Evolutionary conservation across 1,140 invertebrate species (phyloP).

Genomic region (Aplysia californica): DNA sequence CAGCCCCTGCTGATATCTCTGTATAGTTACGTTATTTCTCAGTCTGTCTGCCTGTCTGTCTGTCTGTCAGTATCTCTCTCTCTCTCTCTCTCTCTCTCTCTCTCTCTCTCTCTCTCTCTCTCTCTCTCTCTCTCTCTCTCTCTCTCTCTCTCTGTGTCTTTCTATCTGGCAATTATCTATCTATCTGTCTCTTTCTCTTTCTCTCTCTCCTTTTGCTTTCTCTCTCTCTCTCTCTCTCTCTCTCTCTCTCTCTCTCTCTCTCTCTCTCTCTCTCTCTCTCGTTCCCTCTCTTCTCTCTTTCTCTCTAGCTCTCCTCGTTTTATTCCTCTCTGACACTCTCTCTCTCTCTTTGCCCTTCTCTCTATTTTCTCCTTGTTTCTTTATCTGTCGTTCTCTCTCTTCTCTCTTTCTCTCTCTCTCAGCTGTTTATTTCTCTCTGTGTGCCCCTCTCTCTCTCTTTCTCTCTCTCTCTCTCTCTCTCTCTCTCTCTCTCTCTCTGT

Average conservation of each 20-base stretch:
- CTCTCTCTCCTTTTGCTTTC: conserved; percentile 70
- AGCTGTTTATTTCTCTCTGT: too few species aligned
- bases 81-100: neutral
- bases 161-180: neutral
- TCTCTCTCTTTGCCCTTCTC: neutral
- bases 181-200: neutral
- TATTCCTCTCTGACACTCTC: neutral
- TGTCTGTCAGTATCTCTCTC: neutral
- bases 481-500: too few species aligned
- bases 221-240: conserved; percentile 94
- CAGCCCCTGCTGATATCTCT: too few species aligned
- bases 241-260: neutral
- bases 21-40: too few species aligned
- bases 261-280: conserved; percentile 39
- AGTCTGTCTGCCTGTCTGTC: neutral
- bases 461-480: too few species aligned
- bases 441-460: too few species aligned
- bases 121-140: neutral
- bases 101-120: neutral
- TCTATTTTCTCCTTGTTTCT: too few species aligned
- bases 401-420: too few species aligned
- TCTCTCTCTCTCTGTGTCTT: neutral
- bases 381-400: too few species aligned
- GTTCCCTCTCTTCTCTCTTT: neutral
- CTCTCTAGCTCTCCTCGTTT: too few species aligned